Evolutionary conservation across 2,113 vertebrate species (phyloP), one percentile per base, ranked within the genome.

Genomic region (Tetrao urogallus): DNA sequence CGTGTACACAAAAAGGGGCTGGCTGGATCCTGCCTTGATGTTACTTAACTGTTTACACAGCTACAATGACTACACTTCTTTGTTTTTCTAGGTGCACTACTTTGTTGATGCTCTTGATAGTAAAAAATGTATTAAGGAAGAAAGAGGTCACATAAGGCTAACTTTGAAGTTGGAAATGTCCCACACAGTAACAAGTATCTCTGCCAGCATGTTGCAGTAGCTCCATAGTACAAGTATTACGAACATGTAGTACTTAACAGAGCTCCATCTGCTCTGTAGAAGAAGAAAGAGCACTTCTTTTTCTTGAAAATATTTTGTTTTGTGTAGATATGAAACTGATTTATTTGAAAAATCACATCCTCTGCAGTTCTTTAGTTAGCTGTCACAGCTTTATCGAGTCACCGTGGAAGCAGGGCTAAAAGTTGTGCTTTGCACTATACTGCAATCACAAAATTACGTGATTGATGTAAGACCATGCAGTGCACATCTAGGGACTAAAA

Each of bases 81-180:
- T 88, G 79, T 36, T 95, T 93, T 90, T 30, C 36, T 89, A 82
- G 58, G 32, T 86, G 34, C 45, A 13, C 71, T 90, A 82, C 28
- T 72, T 71, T 87, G 47, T 89, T 69, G 63, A 64, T 69, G 13
- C 17, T 74, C 57, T 38, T 34, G 28, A 38, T 9, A 34, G 25
- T 32, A 69, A 82, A 85, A 77, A 52, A 15, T 30, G 67, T 34
- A 42, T 57, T 82, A 34, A 36, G 36, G 43, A 88, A 77, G 52
- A 80, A 70, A 17, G 11, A 13, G 22, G 43, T 72, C 80, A 87
- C 27, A 38, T 21, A 60, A 77, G 30, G 40, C 34, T 81, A 64
- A 24, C 74, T 89, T 86, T 87, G 75, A 93, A 80, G 63, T 24
- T 90, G 42, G n/a, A 89, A 75, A 22, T 74, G 66, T 76, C 64